Evolutionary conservation across 2,888 invertebrate genomes (phyloP).

Genomic region (Morpho helenor): DNA sequence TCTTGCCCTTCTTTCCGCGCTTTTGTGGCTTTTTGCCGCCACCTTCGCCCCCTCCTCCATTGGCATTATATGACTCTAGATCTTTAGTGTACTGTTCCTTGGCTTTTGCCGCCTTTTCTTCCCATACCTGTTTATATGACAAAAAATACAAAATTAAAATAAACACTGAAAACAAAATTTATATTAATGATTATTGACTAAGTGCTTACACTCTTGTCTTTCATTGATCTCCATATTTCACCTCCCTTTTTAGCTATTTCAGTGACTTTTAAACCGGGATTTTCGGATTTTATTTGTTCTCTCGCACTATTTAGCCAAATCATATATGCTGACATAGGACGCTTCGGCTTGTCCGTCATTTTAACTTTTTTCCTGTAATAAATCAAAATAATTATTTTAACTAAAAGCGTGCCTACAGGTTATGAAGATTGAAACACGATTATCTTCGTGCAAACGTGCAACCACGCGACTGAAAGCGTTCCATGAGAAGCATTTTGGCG

Average conservation of each 20-base stretch:
- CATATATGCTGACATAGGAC: constrained; percentile 96
- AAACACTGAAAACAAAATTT: constrained; percentile 12
- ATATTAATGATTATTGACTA: background rate
- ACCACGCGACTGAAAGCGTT: constrained; percentile 46
- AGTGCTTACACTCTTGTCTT: constrained; percentile 88
- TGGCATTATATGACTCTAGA: constrained; percentile 93
- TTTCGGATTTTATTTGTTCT: constrained; percentile 91
- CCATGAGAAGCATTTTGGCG: constrained; percentile 74
- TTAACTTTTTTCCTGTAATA: constrained; percentile 79
- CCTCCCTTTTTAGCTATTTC: constrained; percentile 97
- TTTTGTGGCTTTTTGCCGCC: constrained; percentile 77
- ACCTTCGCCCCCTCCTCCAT: constrained; percentile 82
- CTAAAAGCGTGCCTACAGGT: constrained; percentile 51
- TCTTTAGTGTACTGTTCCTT: constrained; percentile 94
- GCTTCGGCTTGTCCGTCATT: constrained; percentile 95
- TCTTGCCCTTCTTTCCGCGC: constrained; percentile 78
- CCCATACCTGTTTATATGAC: constrained; percentile 86
- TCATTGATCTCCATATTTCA: constrained; percentile 95
- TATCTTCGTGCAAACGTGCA: constrained; percentile 40
- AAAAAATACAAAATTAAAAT: constrained; percentile 15
- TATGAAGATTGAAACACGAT: constrained; percentile 32
- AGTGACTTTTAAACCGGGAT: constrained; percentile 94
- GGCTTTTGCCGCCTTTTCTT: constrained; percentile 90
- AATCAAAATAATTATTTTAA: constrained; percentile 33
- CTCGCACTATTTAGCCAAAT: constrained; percentile 95